Conservation (phyloP, 2,113 vertebrate species). For the Cryptotis parvus region DNA sequence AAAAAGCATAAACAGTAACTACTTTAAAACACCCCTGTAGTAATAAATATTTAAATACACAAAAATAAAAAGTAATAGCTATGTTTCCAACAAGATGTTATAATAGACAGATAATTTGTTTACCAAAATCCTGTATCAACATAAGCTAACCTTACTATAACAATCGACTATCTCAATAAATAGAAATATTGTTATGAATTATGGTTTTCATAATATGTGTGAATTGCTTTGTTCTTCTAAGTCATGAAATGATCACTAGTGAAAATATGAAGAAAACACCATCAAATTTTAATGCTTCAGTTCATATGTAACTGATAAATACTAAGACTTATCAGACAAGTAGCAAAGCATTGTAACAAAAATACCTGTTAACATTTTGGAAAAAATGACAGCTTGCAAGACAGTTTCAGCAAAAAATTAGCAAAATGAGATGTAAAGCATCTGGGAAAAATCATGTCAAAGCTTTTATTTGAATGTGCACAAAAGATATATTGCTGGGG, state of each 20-base stretch:
- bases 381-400: slow-evolving; percentile 37
- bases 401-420: slow-evolving; percentile 53
- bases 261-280: slow-evolving; percentile 41
- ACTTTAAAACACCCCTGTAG: too few relatives aligned
- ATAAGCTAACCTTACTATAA: background rate
- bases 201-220: slow-evolving; percentile 10
- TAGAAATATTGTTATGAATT: slow-evolving; percentile 37
- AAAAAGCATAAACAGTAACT: too few relatives aligned
- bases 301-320: background rate
- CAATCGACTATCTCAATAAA: slow-evolving; percentile 18
- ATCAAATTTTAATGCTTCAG: slow-evolving; percentile 45
- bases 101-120: background rate
- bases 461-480: slow-evolving; percentile 59
- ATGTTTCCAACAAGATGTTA: background rate
- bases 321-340: slow-evolving; percentile 56
- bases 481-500: slow-evolving; percentile 50
- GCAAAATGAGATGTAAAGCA: slow-evolving; percentile 58
- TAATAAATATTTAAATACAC: too few relatives aligned
- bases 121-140: slow-evolving; percentile 23
- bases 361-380: slow-evolving; percentile 33
- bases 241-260: slow-evolving; percentile 40
- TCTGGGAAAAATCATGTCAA: slow-evolving; percentile 62
- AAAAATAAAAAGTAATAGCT: too few relatives aligned
- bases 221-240: slow-evolving; percentile 42
- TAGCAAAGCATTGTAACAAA: background rate